Evolutionary conservation across 2,113 vertebrate genomes (phyloP).

Genomic region (Elachura formosa): DNA sequence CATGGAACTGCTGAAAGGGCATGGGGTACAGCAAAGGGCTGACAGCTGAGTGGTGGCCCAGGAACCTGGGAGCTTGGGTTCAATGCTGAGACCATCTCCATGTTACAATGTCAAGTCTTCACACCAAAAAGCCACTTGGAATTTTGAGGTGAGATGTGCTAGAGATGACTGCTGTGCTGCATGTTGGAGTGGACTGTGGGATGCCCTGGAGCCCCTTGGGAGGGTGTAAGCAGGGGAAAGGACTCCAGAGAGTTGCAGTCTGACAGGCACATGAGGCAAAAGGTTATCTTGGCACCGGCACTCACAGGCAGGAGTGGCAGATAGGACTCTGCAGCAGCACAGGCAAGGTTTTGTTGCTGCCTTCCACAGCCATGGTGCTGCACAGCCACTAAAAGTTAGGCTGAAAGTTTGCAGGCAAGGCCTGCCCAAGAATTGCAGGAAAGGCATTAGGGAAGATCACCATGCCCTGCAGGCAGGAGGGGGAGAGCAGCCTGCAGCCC

Average conservation of each 20-base stretch:
- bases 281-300: background rate
- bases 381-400: rapidly evolving
- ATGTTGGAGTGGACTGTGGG: background rate
- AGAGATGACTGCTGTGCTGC: rapidly evolving
- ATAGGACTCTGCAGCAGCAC: background rate
- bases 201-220: background rate
- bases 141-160: background rate
- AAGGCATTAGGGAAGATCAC: background rate
- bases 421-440: background rate
- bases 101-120: rapidly evolving
- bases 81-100: rapidly evolving
- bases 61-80: rapidly evolving
- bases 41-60: background rate
- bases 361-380: rapidly evolving
- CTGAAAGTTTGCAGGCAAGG: background rate
- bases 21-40: background rate
- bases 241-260: background rate
- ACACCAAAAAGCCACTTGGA: background rate
- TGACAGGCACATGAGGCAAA: rapidly evolving
- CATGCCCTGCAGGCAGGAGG: background rate
- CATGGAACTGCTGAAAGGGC: rapidly evolving
- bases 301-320: rapidly evolving
- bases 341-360: rapidly evolving
- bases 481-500: background rate
- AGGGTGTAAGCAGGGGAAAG: background rate